These are phyloP conservation scores for Trissolcus japonicus DNA, from an alignment of 2,888 invertebrate genomes.

Conservation along the genomic window DNA sequence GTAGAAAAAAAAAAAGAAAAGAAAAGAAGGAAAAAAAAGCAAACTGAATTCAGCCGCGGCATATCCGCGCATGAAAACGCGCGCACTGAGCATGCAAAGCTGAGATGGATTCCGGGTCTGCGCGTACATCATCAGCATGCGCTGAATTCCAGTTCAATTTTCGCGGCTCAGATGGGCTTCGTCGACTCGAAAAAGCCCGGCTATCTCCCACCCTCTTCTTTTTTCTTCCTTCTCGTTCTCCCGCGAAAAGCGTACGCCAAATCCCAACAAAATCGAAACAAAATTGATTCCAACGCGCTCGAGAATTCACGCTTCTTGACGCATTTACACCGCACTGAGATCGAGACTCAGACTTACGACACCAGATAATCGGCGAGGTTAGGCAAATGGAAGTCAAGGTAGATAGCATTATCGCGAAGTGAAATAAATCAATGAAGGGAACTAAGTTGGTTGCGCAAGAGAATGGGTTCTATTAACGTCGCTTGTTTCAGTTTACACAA, in stretches of 20 bases:
- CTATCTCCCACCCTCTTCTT: conserved; percentile 28
- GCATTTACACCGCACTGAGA: conserved; percentile 34
- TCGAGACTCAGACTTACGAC: conserved; percentile 16
- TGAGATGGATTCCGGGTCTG: conserved; percentile 50
- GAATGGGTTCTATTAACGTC: neutral
- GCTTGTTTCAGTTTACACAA: neutral
- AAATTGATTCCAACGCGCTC: conserved; percentile 47
- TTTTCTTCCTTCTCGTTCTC: conserved; percentile 16
- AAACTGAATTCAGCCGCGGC: conserved; percentile 28
- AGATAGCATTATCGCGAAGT: conserved; percentile 15
- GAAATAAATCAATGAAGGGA: conserved; percentile 18
- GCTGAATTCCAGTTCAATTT: conserved; percentile 58
- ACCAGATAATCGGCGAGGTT: conserved; percentile 33
- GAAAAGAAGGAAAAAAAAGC: too few species aligned
- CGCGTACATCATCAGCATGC: conserved; percentile 51
- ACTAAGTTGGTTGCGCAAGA: neutral
- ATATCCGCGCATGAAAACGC: conserved; percentile 46
- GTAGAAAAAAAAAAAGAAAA: too few species aligned
- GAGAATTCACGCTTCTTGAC: conserved; percentile 28
- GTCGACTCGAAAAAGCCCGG: conserved; percentile 40
- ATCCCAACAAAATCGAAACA: conserved; percentile 58
- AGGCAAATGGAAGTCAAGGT: conserved; percentile 24
- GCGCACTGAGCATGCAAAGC: conserved; percentile 43
- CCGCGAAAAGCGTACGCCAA: conserved; percentile 30
- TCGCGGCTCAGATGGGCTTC: conserved; percentile 56